Percentiles rank a stretch among this genome's conserved stretches.
Conservation (phyloP, 1,140 invertebrate genomes). For the Kradibia gibbosae region DNA sequence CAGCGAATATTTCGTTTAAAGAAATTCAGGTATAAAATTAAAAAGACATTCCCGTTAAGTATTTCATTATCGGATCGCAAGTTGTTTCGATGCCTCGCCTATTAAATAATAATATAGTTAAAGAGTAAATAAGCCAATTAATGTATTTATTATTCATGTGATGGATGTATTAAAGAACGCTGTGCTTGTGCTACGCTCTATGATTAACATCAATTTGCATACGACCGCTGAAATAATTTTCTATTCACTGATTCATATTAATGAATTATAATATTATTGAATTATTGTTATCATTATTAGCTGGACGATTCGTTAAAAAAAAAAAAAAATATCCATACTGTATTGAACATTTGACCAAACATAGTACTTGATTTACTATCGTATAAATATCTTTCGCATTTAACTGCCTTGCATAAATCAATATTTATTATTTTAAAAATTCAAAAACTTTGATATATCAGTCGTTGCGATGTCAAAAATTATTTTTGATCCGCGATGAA, state of each 20-base stretch:
- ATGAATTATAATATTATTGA: slow-evolving; percentile 9
- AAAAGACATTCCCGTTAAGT: too few species aligned
- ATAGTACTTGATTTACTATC: background rate
- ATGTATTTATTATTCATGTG: background rate
- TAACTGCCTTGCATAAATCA: background rate
- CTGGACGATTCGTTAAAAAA: background rate
- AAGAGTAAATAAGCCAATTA: background rate
- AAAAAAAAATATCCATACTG: background rate
- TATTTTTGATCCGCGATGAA: too few species aligned
- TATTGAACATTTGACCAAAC: background rate
- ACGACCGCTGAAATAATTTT: slow-evolving; percentile 5
- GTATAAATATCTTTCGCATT: background rate
- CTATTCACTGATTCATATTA: background rate
- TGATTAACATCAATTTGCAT: slow-evolving; percentile 16
- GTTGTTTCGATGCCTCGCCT: too few species aligned
- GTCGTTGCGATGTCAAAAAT: too few species aligned
- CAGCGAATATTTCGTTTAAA: too few species aligned
- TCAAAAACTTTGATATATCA: background rate
- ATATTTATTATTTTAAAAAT: background rate
- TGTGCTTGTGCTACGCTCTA: background rate
- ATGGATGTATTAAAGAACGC: background rate
- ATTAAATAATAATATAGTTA: too few species aligned
- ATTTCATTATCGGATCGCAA: too few species aligned
- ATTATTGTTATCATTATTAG: too few species aligned
- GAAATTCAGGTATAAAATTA: too few species aligned